Percentiles rank a stretch among this genome's conserved stretches.
phyloP scores from a whole-genome alignment of 2,797 vertebrate genomes.

The Poeciliopsis turneri region DNA sequence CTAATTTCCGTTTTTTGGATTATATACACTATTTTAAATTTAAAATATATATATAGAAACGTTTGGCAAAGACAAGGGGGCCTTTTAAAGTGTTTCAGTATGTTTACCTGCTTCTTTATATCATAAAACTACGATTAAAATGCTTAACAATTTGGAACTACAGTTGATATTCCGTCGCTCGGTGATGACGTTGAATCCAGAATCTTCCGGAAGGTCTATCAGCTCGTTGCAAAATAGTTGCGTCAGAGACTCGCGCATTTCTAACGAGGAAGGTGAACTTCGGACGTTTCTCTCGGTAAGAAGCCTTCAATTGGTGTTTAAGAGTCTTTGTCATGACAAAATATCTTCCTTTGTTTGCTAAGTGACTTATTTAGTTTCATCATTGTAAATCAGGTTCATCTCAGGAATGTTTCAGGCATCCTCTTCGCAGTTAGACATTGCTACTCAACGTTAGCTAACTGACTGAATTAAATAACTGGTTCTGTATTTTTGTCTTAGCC shows the following conservation, averaged over 20 bases:
- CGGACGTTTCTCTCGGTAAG: constrained; percentile 35
- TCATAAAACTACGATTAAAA: not conserved
- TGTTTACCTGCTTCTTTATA: not conserved
- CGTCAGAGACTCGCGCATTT: constrained; percentile 67
- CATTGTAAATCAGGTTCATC: not conserved
- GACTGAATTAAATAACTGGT: not conserved
- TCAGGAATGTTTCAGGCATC: no score
- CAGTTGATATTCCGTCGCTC: constrained; percentile 43
- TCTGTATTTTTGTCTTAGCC: not conserved
- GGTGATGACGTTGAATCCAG: constrained; percentile 39
- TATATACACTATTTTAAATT: not conserved
- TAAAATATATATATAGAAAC: not conserved
- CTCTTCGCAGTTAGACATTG: not conserved
- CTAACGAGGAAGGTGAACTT: constrained; percentile 57
- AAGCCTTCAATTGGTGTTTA: not conserved
- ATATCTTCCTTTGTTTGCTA: no score
- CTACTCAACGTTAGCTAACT: constrained; percentile 18
- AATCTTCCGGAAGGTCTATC: constrained; percentile 61
- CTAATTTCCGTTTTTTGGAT: not conserved
- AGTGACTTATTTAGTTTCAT: rapidly evolving
- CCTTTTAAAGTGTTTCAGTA: not conserved
- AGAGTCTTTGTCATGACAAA: rapidly evolving
- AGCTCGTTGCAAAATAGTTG: constrained; percentile 53
- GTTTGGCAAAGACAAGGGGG: not conserved
- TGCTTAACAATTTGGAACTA: constrained; percentile 25